Percentiles rank a stretch among this genome's conserved stretches.
Conservation (phyloP, 2,797 vertebrate species). For the Argya squamiceps region DNA sequence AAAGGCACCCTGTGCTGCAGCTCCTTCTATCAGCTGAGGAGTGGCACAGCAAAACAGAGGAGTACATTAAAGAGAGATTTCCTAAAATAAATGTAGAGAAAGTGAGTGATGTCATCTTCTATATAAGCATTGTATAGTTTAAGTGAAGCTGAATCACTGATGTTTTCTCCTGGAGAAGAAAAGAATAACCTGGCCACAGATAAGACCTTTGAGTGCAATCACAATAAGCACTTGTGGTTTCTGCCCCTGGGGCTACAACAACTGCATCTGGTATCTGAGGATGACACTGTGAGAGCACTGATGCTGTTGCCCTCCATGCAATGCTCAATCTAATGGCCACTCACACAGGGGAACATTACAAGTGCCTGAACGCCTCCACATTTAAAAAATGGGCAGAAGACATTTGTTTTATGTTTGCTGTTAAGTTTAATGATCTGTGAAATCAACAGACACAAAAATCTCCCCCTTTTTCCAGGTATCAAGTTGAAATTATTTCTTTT, state of each 20-base stretch:
- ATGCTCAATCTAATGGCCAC: background rate
- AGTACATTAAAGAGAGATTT: background rate
- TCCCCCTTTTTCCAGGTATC: background rate
- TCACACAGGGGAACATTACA: background rate
- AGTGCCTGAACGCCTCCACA: background rate
- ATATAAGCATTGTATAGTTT: background rate
- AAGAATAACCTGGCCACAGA: background rate
- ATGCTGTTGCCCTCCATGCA: background rate
- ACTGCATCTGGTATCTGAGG: background rate
- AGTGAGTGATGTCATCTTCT: background rate
- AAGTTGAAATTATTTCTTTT: constrained; percentile 42
- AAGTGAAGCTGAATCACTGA: background rate
- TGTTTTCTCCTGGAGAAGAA: background rate
- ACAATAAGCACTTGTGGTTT: background rate
- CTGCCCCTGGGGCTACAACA: background rate
- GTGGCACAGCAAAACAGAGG: background rate
- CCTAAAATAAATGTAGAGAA: background rate
- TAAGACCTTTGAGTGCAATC: constrained; percentile 32
- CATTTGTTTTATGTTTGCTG: constrained; percentile 57
- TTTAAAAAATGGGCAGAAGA: constrained; percentile 43
- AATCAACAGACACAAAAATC: constrained; percentile 45
- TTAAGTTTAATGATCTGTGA: constrained; percentile 70
- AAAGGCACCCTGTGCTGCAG: background rate
- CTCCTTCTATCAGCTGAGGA: background rate
- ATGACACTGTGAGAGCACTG: background rate